Base-by-base conservation (phyloP, 2,888 invertebrate species). In the Gastracanthus pulcherrimus region DNA sequence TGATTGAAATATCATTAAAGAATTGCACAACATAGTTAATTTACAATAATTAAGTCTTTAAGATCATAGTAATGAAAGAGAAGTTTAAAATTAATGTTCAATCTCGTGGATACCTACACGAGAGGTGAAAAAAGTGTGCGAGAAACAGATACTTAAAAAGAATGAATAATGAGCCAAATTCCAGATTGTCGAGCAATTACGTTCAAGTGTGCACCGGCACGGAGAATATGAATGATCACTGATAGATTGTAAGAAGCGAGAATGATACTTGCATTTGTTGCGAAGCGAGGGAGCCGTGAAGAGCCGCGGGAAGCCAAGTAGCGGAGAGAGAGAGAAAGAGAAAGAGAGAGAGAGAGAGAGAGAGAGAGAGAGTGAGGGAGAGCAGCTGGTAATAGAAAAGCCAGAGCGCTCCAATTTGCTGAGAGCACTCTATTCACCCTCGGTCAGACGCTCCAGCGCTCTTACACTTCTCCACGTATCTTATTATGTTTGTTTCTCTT, bases 331-430 rank as follows among this genome's bases (percentile, higher is more conserved):
- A 36, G 58, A 34, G 38, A 16, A 16, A 13, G 2, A 19, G 58
- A 13, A 55, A 13, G 1, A 31, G 31, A n/a, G 34, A 41, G 55
- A 38, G n/a, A 36, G 58, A 34, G 38, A 16, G 19, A 13, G 69
- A 41, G 55, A 66, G 64, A 19, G 13, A 16, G 60, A 48, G 26
- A 36, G 69, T 2, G 23, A n/a, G 9, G 13, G 75, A 26, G 19
- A 31, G 23, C 38, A 36, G 45, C 36, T 67, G 79, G 85, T 86
- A 85, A 86, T 87, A 87, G 86, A 87, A 87, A 87, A 86, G 81
- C 86, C 85, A 69, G 81, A 83, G 76, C 82, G 84, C 85, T 87
- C 86, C 86, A 87, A 87, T 87, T 87, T 87, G 87, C 85, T 84
- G 85, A 86, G 85, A 87, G 87, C 85, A 84, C 87, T 87, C 86